phyloP scores from a whole-genome alignment of 37 sponge, comb jelly and placozoan genomes.

The Lycopodina hypogea region DNA sequence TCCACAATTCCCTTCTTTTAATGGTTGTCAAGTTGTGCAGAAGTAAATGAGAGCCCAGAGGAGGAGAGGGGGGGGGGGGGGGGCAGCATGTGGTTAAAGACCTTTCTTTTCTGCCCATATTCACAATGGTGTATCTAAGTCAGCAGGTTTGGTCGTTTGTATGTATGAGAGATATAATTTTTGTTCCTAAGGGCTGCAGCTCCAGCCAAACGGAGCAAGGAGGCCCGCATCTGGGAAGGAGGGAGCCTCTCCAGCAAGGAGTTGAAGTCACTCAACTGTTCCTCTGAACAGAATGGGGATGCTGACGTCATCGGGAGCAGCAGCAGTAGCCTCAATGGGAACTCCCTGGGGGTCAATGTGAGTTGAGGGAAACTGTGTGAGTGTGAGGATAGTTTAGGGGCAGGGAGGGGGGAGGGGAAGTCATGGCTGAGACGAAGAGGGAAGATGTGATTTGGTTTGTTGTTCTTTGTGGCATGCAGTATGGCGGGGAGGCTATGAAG shows the following conservation, averaged over 20 bases:
- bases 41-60: too few species aligned
- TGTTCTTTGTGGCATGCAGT: constrained; percentile 1
- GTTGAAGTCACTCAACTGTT: constrained; percentile 34
- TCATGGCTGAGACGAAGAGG: background rate
- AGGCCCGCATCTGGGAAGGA: constrained; percentile 50
- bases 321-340: background rate
- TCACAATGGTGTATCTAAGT: too few species aligned
- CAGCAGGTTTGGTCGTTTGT: too few species aligned
- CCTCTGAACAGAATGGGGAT: too few species aligned
- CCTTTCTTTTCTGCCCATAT: too few species aligned
- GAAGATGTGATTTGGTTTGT: background rate
- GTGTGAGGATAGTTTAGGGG: background rate
- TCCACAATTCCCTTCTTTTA: too few species aligned
- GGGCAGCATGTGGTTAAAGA: too few species aligned
- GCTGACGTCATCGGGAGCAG: background rate
- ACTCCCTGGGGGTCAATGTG: background rate
- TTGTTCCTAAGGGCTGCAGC: too few species aligned
- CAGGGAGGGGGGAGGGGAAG: background rate
- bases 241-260: constrained; percentile 23
- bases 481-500: constrained; percentile 3
- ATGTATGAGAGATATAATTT: too few species aligned
- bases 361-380: background rate
- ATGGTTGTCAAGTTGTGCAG: too few species aligned
- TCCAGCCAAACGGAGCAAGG: constrained; percentile 37
- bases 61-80: too few species aligned